phyloP scores from a whole-genome alignment of 2,888 invertebrate genomes.

The Tetranychus piercei region DNA sequence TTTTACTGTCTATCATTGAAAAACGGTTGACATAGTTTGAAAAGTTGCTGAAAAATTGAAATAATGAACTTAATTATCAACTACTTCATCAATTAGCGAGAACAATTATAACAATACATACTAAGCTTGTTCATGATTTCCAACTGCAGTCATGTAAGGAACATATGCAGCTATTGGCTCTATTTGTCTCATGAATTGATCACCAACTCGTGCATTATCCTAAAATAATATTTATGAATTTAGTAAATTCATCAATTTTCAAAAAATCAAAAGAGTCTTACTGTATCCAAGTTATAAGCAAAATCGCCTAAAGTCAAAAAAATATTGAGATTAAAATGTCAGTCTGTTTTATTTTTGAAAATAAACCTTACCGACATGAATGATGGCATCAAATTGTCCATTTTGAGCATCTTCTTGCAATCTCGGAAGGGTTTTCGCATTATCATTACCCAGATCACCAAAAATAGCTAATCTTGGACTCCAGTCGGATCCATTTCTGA shows the following conservation, averaged over 20 bases:
- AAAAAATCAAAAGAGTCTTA: neutral
- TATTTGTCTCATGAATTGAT: conserved; percentile 79
- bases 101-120: neutral
- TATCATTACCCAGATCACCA: conserved; percentile 30
- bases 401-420: conserved; percentile 18
- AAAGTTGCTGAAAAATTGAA: conserved; percentile 34
- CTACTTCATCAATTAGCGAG: neutral
- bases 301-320: conserved; percentile 19
- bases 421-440: conserved; percentile 19
- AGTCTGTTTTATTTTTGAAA: neutral
- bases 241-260: neutral
- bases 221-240: neutral
- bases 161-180: conserved; percentile 69
- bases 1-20: conserved; percentile 32
- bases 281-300: conserved; percentile 21
- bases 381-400: conserved; percentile 19
- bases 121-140: conserved; percentile 57
- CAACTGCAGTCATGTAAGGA: conserved; percentile 67
- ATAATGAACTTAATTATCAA: neutral
- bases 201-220: conserved; percentile 40
- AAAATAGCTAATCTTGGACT: conserved; percentile 29
- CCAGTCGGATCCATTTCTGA: conserved; percentile 28
- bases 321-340: neutral
- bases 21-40: conserved; percentile 38
- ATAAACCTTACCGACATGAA: conserved; percentile 18